Evolutionary conservation across 2,797 vertebrate genomes (phyloP).

Genomic region (Heliangelus exortis): DNA sequence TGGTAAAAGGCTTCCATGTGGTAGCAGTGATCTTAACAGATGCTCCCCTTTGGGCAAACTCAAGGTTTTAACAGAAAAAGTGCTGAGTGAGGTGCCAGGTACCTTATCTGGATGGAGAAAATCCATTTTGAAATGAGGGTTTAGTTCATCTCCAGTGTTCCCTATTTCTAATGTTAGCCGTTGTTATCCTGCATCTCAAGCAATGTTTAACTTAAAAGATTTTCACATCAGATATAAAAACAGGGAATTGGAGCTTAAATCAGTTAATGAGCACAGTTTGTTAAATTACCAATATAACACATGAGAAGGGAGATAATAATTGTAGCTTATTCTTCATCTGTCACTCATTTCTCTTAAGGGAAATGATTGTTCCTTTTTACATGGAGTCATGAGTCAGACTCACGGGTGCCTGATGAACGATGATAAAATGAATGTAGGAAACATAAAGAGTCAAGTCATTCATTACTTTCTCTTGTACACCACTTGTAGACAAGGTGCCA

Average conservation of each 20-base stretch:
- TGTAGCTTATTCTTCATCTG: slow-evolving; percentile 27
- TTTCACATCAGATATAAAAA: slow-evolving; percentile 5
- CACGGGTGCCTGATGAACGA: slow-evolving; percentile 25
- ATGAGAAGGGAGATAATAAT: neutral
- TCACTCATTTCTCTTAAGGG: slow-evolving; percentile 33
- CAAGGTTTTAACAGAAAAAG: slow-evolving; percentile 30
- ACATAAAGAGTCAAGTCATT: slow-evolving; percentile 67
- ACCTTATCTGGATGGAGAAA: neutral
- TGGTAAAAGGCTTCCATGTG: slow-evolving; percentile 51
- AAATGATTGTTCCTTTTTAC: slow-evolving; percentile 34
- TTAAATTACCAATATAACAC: slow-evolving; percentile 14
- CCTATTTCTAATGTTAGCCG: neutral
- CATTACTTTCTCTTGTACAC: slow-evolving; percentile 43
- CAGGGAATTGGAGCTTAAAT: neutral
- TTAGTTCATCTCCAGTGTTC: neutral
- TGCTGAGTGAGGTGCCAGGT: slow-evolving; percentile 24
- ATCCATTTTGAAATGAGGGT: slow-evolving; percentile 25
- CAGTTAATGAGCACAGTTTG: neutral
- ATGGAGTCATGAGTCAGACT: slow-evolving; percentile 53
- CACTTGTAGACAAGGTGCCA: slow-evolving; percentile 64
- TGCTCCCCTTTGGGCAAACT: slow-evolving; percentile 44
- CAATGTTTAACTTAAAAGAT: slow-evolving; percentile 16
- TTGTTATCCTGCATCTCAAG: neutral
- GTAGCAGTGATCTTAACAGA: slow-evolving; percentile 43
- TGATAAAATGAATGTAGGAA: slow-evolving; percentile 47